Percentiles rank a stretch among this genome's conserved stretches.
Evolutionary conservation across 2,797 vertebrate species (phyloP).

Genomic region (Darevskia nairensis): DNA sequence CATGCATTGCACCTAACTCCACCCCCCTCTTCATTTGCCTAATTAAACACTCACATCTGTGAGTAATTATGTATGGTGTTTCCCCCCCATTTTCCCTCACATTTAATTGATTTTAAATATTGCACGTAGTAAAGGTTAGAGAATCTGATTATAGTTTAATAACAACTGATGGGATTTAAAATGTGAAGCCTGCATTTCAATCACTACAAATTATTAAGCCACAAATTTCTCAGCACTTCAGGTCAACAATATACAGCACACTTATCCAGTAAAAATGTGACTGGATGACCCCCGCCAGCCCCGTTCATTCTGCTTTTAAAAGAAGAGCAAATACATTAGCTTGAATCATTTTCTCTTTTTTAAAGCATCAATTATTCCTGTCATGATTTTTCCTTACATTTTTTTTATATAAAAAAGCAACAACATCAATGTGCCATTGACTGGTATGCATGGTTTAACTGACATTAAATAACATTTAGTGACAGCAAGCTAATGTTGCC

Average conservation of each 20-base stretch:
- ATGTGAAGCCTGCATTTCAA: not conserved
- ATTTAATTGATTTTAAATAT: conserved; percentile 16
- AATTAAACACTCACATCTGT: conserved; percentile 17
- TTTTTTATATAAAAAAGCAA: not conserved
- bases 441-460: conserved; percentile 1
- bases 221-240: not conserved
- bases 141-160: not conserved
- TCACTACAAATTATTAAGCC: not conserved
- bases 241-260: not conserved
- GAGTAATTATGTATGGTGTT: not conserved
- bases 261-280: not conserved
- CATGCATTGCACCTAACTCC: not conserved
- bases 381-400: not conserved
- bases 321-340: conserved; percentile 5
- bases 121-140: conserved; percentile 18
- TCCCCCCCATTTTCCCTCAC: not conserved
- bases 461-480: conserved; percentile 34
- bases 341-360: not conserved
- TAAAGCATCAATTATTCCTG: not conserved
- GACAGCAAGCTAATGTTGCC: conserved; percentile 32
- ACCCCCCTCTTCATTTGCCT: not conserved
- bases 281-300: not conserved
- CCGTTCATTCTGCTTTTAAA: not conserved
- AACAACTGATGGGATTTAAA: conserved; percentile 15
- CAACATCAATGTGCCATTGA: not conserved